Conservation (phyloP, 2,888 invertebrate species). For the Eulithis testata region DNA sequence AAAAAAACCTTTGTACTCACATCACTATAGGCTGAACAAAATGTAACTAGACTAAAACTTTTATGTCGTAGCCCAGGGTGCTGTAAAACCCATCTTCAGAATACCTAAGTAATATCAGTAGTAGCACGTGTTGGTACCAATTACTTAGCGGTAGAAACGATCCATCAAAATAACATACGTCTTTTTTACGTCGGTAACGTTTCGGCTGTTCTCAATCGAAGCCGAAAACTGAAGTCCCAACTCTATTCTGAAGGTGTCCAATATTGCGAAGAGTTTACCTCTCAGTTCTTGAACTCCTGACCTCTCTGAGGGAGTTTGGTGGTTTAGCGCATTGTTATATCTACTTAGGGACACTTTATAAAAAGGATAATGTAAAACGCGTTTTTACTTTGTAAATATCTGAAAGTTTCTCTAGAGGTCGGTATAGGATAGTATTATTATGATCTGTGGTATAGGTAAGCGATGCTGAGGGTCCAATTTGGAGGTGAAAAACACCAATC, state of each 20-base stretch:
- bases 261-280: conserved; percentile 29
- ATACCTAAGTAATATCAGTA: too few species aligned
- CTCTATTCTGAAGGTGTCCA: conserved; percentile 21
- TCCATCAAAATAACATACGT: too few species aligned
- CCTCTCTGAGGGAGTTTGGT: conserved; percentile 11
- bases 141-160: too few species aligned
- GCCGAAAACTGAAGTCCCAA: conserved; percentile 1
- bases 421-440: too few species aligned
- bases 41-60: too few species aligned
- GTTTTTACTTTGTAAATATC: conserved; percentile 14
- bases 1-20: too few species aligned
- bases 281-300: conserved; percentile 11
- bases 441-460: too few species aligned
- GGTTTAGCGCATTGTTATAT: conserved; percentile 19
- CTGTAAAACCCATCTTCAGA: too few species aligned
- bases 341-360: conserved; percentile 11
- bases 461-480: background rate
- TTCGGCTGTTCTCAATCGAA: conserved; percentile 4
- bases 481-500: background rate
- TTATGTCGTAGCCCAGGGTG: too few species aligned
- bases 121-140: too few species aligned
- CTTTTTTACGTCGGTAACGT: background rate
- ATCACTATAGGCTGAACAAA: too few species aligned
- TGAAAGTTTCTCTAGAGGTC: conserved; percentile 29
- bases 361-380: conserved; percentile 23